Conservation (phyloP, 1,140 invertebrate species). For the Aphidius gifuensis region DNA sequence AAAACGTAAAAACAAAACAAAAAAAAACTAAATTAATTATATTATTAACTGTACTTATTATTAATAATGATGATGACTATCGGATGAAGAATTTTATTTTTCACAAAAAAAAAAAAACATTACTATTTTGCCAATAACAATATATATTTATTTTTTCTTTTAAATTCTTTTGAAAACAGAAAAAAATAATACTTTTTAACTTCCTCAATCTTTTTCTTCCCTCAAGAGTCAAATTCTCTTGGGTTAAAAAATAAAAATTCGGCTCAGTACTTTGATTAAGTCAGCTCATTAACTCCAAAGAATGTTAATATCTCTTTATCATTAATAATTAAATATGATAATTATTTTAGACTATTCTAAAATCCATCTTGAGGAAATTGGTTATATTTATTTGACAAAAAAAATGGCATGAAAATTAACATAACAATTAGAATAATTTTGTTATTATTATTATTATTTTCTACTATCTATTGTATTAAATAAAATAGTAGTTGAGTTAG, state of each 20-base stretch:
- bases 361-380: no score
- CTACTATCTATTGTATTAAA: no score
- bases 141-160: no score
- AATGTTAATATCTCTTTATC: slow-evolving; percentile 32
- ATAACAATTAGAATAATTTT: no score
- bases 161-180: no score
- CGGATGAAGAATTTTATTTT: slow-evolving; percentile 18
- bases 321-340: slow-evolving; percentile 1
- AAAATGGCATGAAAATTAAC: no score
- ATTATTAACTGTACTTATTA: neutral
- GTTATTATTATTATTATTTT: no score
- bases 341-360: neutral
- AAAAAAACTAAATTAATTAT: neutral
- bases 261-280: slow-evolving; percentile 21
- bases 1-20: neutral
- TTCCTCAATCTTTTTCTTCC: slow-evolving; percentile 38
- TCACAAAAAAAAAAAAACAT: neutral
- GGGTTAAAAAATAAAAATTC: slow-evolving; percentile 16
- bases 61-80: slow-evolving; percentile 3
- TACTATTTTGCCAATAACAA: no score
- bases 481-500: neutral
- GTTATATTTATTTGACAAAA: no score
- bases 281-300: slow-evolving; percentile 34
- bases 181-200: neutral
- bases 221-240: slow-evolving; percentile 30